Base-by-base conservation (phyloP, 2,797 vertebrate genomes). In the Salarias fasciatus region DNA sequence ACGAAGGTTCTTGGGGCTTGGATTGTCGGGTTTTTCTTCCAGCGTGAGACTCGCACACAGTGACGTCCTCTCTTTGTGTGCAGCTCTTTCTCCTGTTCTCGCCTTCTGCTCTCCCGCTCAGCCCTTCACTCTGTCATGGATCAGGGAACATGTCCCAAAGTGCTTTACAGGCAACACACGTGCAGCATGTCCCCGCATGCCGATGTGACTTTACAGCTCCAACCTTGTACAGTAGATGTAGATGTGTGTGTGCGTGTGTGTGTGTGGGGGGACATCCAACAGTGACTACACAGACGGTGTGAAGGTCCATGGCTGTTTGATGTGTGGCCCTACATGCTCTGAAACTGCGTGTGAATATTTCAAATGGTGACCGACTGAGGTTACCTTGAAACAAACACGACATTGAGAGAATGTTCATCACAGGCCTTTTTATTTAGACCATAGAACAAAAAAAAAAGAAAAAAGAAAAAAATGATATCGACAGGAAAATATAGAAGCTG, bases 61-160 rank as follows among this genome's bases (percentile, higher is more conserved):
- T 58, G 13, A 80, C 28, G 58, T 71, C 18, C 24, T 73, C 41
- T 66, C 53, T 71, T 72, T 80, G 71, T 79, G 79, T 76, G 41
- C 38, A 33, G 48, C 61, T 52, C 45, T 59, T 75, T 73, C 49
- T 41, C 29, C 72, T 31, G 31, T 33, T 53, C 40, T 8, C 1
- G 35, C 36, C 46, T 57, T 48, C 11, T 29, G 33, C 5, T 50
- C 52, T 58, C 47, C 59, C 31, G 13, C 69, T 69, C 69, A 79
- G 71, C 63, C 54, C 59, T 77, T 86, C 80, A 82, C 72, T 86
- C 86, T 64, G 86, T 83, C 86, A 88, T 85, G 88, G 88, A 90
- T 87, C 86, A 87, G 79, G 77, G 86, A 86, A 85, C 86, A 60
- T 83, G 86, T 85, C 79, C 85, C 79, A 82, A 59, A 77, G 79